phyloP scores from a whole-genome alignment of 2,888 invertebrate species.

The Stegophylla sp. region DNA sequence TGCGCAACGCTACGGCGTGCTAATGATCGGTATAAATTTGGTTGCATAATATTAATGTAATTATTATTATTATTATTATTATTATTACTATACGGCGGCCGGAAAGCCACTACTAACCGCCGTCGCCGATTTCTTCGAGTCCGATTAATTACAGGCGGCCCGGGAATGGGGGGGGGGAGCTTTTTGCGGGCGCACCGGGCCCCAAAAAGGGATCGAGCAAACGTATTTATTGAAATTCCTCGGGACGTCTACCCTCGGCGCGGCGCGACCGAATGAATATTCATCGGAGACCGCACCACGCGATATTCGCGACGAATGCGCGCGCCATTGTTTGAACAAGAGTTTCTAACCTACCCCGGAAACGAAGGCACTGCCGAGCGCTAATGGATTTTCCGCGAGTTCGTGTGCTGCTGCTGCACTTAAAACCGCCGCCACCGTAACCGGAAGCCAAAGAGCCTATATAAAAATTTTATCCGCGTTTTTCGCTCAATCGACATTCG shows the following conservation, averaged over 20 bases:
- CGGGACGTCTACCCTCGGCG: neutral
- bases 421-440: too few relatives aligned
- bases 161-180: too few relatives aligned
- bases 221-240: conserved; percentile 48
- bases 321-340: conserved; percentile 17
- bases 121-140: conserved; percentile 25
- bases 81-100: neutral
- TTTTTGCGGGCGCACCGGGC: conserved; percentile 9
- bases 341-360: conserved; percentile 10
- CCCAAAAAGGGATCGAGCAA: conserved; percentile 18
- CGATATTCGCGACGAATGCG: neutral
- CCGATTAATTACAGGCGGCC: conserved; percentile 20
- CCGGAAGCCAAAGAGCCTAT: neutral
- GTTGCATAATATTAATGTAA: too few relatives aligned
- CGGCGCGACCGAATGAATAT: conserved; percentile 27
- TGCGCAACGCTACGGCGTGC: too few relatives aligned
- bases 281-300: conserved; percentile 1
- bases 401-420: too few relatives aligned
- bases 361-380: neutral
- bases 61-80: too few relatives aligned
- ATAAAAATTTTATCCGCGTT: neutral
- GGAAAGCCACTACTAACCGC: neutral
- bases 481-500: conserved; percentile 3
- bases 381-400: conserved; percentile 31
- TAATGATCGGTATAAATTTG: conserved; percentile 26